phyloP scores from a whole-genome alignment of 2,888 invertebrate species.

The Diploptera punctata region DNA sequence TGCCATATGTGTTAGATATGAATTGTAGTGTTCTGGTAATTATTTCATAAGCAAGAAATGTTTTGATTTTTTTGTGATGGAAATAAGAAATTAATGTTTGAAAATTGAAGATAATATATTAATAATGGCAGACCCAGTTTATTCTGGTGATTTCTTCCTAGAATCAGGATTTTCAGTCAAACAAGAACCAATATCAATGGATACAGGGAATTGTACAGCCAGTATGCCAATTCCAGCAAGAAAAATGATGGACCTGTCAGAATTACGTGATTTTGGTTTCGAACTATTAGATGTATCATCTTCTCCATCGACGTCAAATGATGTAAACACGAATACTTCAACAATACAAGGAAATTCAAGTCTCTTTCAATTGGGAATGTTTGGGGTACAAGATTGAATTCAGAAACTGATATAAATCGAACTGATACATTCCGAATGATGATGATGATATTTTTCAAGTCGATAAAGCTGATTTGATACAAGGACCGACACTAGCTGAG shows the following conservation, averaged over 20 bases:
- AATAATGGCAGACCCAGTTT: conserved; percentile 65
- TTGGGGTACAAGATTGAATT: conserved; percentile 49
- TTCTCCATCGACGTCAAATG: conserved; percentile 58
- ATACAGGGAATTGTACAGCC: conserved; percentile 57
- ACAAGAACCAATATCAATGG: conserved; percentile 63
- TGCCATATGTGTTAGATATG: not conserved
- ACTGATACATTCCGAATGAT: conserved; percentile 69
- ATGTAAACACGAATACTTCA: conserved; percentile 42
- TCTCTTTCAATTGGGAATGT: conserved; percentile 53
- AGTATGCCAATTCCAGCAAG: conserved; percentile 70
- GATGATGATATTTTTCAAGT: conserved; percentile 82
- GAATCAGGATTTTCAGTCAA: conserved; percentile 68
- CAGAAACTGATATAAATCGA: conserved; percentile 33
- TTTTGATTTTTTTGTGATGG: not conserved
- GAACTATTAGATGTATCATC: conserved; percentile 65
- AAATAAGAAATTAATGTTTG: not conserved
- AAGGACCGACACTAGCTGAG: conserved; percentile 84
- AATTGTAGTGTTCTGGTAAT: not conserved
- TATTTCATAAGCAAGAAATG: not conserved
- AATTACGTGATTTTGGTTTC: conserved; percentile 59
- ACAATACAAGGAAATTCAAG: conserved; percentile 54
- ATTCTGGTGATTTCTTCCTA: conserved; percentile 67
- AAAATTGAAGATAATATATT: conserved; percentile 19
- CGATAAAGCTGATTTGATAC: conserved; percentile 84
- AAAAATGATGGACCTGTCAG: conserved; percentile 54